These are phyloP conservation scores for Galago senegalensis DNA, from an alignment of 2,797 vertebrate genomes.

Conservation along the genomic window DNA sequence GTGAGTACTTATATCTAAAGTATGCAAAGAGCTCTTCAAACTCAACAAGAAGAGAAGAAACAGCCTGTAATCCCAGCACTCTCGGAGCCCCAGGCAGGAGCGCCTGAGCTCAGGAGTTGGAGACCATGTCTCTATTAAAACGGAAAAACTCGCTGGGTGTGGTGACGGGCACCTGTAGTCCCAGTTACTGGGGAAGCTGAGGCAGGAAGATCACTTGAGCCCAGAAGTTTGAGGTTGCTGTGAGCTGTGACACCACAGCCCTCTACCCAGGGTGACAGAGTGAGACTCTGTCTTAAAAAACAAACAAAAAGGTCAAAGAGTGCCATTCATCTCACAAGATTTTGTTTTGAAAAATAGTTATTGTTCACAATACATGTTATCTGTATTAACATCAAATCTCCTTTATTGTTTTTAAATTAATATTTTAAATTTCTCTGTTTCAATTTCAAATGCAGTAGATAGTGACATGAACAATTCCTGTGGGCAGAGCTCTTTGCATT, in stretches of 20 bases:
- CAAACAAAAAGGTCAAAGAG: background rate
- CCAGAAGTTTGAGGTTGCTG: background rate
- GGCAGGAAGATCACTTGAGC: background rate
- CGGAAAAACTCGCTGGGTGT: background rate
- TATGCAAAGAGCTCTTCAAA: background rate
- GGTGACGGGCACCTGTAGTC: background rate
- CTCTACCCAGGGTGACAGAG: background rate
- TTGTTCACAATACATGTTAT: background rate
- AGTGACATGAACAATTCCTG: background rate
- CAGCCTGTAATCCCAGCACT: background rate
- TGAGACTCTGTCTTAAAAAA: background rate
- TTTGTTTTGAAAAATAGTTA: background rate
- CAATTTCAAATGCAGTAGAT: slow-evolving; percentile 19
- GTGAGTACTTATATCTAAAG: background rate
- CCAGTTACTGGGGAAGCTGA: background rate
- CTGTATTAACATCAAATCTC: background rate
- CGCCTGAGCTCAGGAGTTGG: background rate
- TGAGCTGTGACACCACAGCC: background rate
- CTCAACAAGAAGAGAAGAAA: background rate
- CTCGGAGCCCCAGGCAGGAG: background rate
- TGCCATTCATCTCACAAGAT: background rate
- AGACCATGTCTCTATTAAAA: background rate
- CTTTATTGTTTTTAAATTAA: slow-evolving; percentile 39
- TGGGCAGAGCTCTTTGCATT: slow-evolving; percentile 2
- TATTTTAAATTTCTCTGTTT: background rate